phyloP scores from a whole-genome alignment of 2,888 invertebrate genomes.

The Ctenicera cuprea region DNA sequence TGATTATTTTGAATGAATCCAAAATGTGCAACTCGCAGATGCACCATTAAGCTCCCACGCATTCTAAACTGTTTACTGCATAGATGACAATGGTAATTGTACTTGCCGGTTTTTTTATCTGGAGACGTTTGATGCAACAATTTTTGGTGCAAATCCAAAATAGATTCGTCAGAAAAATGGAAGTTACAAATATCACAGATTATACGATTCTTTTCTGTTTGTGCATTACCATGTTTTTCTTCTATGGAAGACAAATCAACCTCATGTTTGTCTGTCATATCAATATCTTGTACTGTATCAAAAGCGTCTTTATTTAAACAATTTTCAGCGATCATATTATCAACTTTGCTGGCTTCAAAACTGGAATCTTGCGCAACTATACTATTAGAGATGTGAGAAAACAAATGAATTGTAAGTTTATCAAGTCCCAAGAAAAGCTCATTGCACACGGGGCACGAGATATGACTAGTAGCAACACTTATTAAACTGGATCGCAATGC shows the following conservation, averaged over 20 bases:
- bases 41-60: constrained; percentile 88
- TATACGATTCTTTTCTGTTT: constrained; percentile 69
- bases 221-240: constrained; percentile 7
- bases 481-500: constrained; percentile 83
- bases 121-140: constrained; percentile 77
- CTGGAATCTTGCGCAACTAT: neutral
- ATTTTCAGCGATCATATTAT: neutral
- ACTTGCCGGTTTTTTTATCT: constrained; percentile 67
- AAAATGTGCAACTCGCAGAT: constrained; percentile 86
- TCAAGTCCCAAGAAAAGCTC: constrained; percentile 85
- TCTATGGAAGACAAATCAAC: neutral
- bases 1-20: constrained; percentile 71
- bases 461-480: constrained; percentile 83
- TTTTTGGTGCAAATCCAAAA: constrained; percentile 84
- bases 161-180: constrained; percentile 81
- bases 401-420: constrained; percentile 89
- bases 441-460: constrained; percentile 86
- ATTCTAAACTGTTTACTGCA: constrained; percentile 88
- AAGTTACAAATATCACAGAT: constrained; percentile 84
- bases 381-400: constrained; percentile 76
- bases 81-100: constrained; percentile 81
- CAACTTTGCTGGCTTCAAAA: neutral
- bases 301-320: constrained; percentile 2
- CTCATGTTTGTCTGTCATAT: neutral
- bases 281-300: constrained; percentile 6